phyloP scores from a whole-genome alignment of 2,797 vertebrate genomes.

The Sus cebifrons region DNA sequence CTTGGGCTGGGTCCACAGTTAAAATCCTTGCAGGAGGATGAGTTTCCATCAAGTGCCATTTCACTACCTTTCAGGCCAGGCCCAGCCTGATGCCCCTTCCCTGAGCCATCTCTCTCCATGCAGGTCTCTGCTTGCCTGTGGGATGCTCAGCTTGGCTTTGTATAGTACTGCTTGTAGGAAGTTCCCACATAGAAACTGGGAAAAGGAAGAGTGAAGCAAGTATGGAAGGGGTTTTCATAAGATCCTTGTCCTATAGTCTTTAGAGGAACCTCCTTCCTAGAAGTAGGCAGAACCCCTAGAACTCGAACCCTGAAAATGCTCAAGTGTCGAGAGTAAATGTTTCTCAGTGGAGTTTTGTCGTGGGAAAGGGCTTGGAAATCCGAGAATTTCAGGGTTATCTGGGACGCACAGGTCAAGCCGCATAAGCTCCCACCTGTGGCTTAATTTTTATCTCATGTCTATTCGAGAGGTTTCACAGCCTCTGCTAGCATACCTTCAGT shows the following conservation, averaged over 20 bases:
- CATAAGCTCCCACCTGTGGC: not conserved
- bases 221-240: not conserved
- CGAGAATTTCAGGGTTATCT: not conserved
- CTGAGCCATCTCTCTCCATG: not conserved
- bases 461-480: not conserved
- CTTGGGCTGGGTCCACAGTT: not conserved
- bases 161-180: not conserved
- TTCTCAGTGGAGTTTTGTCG: rapidly evolving
- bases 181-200: not conserved
- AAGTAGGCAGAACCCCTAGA: not conserved
- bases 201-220: no score
- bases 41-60: not conserved
- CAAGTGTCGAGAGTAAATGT: no score
- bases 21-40: not conserved
- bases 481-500: not conserved
- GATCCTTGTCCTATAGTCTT: not conserved
- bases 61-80: not conserved
- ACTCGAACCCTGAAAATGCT: not conserved
- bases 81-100: not conserved
- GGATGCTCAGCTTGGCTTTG: not conserved
- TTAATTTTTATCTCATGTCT: not conserved
- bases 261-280: not conserved
- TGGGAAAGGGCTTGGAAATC: not conserved
- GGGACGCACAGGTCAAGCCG: not conserved
- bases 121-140: rapidly evolving